Conservation (phyloP, 2,113 vertebrate genomes). For the Chrysochloris asiatica region DNA sequence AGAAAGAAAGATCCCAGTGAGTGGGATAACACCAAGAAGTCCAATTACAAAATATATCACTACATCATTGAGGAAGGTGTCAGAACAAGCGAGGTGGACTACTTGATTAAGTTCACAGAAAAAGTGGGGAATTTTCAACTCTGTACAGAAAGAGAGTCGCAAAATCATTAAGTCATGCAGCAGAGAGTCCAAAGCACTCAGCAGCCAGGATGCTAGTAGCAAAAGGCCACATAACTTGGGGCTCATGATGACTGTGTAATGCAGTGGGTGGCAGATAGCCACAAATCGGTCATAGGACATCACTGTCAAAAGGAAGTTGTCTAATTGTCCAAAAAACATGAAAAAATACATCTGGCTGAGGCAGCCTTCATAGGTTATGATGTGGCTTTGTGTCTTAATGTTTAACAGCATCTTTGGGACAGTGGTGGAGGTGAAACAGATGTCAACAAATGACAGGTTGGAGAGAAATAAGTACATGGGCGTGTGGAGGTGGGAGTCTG, state of each 20-base stretch:
- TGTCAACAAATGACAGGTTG: constrained; percentile 40
- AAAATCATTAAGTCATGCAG: neutral
- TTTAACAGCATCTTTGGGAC: constrained; percentile 37
- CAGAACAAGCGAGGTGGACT: neutral
- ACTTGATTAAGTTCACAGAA: constrained; percentile 51
- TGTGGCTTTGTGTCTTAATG: neutral
- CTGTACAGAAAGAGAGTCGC: neutral
- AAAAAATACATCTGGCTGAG: constrained; percentile 12
- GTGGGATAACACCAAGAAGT: neutral
- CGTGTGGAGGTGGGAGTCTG: neutral
- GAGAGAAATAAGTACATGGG: constrained; percentile 51
- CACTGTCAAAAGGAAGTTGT: neutral
- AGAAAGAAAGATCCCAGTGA: neutral
- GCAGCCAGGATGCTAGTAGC: neutral
- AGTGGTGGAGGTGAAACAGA: constrained; percentile 12
- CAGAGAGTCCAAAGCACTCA: neutral
- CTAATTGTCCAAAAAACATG: neutral
- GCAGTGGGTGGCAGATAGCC: constrained; percentile 63
- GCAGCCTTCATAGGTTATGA: constrained; percentile 20
- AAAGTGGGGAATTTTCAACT: neutral
- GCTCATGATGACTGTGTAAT: neutral
- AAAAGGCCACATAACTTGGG: neutral
- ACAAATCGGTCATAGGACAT: constrained; percentile 62
- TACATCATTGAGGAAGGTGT: constrained; percentile 6
- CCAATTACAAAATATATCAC: neutral